Percentiles rank a stretch among this genome's conserved stretches.
These are phyloP conservation scores for Cenopis cana DNA, from an alignment of 2,888 invertebrate species.

Conservation along the genomic window DNA sequence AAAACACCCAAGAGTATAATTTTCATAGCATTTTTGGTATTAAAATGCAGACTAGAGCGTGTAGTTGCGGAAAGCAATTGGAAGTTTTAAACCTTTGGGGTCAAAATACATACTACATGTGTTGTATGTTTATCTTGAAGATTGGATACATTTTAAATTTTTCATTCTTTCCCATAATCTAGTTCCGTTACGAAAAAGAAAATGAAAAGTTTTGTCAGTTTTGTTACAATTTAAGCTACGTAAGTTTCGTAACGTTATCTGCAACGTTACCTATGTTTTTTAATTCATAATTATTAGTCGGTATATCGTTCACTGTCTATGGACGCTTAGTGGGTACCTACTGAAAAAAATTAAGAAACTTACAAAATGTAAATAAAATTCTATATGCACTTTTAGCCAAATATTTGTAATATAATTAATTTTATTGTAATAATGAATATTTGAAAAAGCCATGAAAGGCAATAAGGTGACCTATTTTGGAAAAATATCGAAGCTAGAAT, in stretches of 20 bases:
- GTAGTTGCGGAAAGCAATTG: too few relatives aligned
- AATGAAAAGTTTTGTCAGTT: not conserved
- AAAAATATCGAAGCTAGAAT: too few relatives aligned
- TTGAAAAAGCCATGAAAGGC: too few relatives aligned
- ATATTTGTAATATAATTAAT: constrained; percentile 32
- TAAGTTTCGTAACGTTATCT: too few relatives aligned
- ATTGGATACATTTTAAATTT: too few relatives aligned
- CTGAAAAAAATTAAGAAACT: not conserved
- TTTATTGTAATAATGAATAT: constrained; percentile 27
- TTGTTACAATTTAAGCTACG: not conserved
- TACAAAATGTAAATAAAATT: constrained; percentile 27
- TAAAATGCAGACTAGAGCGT: too few relatives aligned
- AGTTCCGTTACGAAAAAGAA: not conserved
- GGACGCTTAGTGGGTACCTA: too few relatives aligned
- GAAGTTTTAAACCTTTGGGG: not conserved
- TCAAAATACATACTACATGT: not conserved
- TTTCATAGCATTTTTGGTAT: not conserved
- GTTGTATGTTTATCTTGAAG: too few relatives aligned
- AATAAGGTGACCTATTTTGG: too few relatives aligned
- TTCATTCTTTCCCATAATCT: not conserved
- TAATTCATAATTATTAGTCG: not conserved
- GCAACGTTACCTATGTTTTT: too few relatives aligned
- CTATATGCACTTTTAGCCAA: constrained; percentile 30
- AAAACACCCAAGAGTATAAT: not conserved
- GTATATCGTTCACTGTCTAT: not conserved